phyloP scores from a whole-genome alignment of 2,888 invertebrate genomes.

The Diarsia mendica region DNA sequence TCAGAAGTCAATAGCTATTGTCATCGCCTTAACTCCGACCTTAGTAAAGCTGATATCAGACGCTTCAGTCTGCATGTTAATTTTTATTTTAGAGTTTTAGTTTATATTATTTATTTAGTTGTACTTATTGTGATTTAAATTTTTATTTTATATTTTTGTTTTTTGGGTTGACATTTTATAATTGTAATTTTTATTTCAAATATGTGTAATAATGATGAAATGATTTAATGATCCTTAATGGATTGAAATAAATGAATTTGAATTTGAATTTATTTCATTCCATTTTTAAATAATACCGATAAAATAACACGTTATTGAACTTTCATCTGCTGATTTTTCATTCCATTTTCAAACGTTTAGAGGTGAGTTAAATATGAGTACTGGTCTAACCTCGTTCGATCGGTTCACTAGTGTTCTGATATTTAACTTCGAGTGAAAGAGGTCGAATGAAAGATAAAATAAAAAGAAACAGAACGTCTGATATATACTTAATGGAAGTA shows the following conservation, averaged over 20 bases:
- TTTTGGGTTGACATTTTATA: too few relatives aligned
- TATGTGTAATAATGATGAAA: too few relatives aligned
- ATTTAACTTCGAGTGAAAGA: background rate
- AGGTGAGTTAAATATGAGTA: background rate
- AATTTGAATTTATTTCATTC: too few relatives aligned
- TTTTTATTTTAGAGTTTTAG: too few relatives aligned
- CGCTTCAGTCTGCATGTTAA: background rate
- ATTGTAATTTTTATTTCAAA: too few relatives aligned
- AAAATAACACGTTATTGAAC: background rate
- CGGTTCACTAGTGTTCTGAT: background rate
- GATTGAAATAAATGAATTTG: too few relatives aligned
- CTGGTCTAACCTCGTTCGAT: background rate
- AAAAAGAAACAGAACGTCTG: background rate
- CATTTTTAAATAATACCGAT: background rate
- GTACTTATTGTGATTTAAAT: too few relatives aligned
- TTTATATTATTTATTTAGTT: too few relatives aligned
- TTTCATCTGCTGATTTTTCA: background rate
- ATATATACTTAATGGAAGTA: constrained; percentile 33
- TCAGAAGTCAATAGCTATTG: too few relatives aligned
- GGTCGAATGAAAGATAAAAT: background rate
- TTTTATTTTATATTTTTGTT: too few relatives aligned
- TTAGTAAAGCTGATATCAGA: constrained; percentile 14
- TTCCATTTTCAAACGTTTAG: background rate
- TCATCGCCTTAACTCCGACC: constrained; percentile 27
- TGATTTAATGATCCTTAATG: too few relatives aligned